Evolutionary conservation across 2,797 vertebrate species (phyloP).

Genomic region (Scyliorhinus canicula): DNA sequence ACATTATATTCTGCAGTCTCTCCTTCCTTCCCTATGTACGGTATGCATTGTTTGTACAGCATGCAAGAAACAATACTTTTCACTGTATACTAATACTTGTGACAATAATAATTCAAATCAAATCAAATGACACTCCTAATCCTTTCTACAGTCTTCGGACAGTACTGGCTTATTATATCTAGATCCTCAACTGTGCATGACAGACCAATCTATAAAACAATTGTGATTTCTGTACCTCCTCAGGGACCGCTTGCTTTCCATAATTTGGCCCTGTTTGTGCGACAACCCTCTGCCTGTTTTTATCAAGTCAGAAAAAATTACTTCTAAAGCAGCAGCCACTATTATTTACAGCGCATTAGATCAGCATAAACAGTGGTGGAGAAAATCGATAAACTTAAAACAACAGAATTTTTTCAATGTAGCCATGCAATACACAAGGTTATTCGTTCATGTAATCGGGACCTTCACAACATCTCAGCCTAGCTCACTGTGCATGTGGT

Average conservation of each 20-base stretch:
- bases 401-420: neutral
- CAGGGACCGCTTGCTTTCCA: neutral
- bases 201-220: constrained; percentile 1
- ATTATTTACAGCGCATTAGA: neutral
- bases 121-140: neutral
- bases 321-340: neutral
- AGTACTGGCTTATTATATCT: neutral
- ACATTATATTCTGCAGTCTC: too few relatives aligned
- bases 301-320: constrained; percentile 17
- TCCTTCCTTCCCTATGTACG: too few relatives aligned
- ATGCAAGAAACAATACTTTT: too few relatives aligned
- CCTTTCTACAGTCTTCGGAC: neutral
- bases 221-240: neutral
- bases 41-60: too few relatives aligned
- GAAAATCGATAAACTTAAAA: neutral
- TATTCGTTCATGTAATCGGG: neutral
- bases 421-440: neutral
- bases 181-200: neutral
- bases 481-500: neutral
- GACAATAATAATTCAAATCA: too few relatives aligned
- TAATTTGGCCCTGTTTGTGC: neutral
- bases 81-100: too few relatives aligned
- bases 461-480: neutral
- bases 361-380: neutral
- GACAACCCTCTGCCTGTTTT: too few relatives aligned